Evolutionary conservation across 2,797 vertebrate genomes (phyloP).

Genomic region (Crypturellus tataupa): DNA sequence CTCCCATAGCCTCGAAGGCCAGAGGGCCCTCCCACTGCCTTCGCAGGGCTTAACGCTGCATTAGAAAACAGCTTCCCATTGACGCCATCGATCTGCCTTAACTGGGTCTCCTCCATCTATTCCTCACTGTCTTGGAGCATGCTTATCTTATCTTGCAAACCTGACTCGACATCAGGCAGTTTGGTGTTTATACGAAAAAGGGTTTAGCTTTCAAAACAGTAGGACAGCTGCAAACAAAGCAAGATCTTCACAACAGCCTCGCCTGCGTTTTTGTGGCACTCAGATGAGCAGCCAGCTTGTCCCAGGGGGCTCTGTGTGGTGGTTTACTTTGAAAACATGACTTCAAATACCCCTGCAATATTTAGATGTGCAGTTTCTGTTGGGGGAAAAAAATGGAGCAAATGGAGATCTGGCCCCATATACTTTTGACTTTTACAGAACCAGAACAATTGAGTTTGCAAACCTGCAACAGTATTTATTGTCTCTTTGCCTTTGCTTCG

Average conservation of each 20-base stretch:
- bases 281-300: constrained; percentile 1
- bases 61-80: not conserved
- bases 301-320: not conserved
- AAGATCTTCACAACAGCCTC: constrained; percentile 7
- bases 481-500: constrained; percentile 15
- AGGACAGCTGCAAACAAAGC: constrained; percentile 35
- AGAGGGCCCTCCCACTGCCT: not conserved
- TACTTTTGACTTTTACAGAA: not conserved
- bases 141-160: constrained; percentile 68
- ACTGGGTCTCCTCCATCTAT: constrained; percentile 30
- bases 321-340: not conserved
- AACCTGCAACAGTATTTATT: not conserved
- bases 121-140: not conserved
- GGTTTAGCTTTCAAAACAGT: constrained; percentile 50
- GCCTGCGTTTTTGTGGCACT: constrained; percentile 1
- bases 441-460: not conserved
- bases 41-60: not conserved
- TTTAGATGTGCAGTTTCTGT: not conserved
- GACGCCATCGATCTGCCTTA: constrained; percentile 32
- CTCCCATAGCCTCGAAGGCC: constrained; percentile 10
- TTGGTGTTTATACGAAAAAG: constrained; percentile 61
- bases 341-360: not conserved
- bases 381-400: not conserved
- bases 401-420: not conserved
- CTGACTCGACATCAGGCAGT: constrained; percentile 46